Evolutionary conservation across 2,888 invertebrate species (phyloP).

Genomic region (Campoletis raptor): DNA sequence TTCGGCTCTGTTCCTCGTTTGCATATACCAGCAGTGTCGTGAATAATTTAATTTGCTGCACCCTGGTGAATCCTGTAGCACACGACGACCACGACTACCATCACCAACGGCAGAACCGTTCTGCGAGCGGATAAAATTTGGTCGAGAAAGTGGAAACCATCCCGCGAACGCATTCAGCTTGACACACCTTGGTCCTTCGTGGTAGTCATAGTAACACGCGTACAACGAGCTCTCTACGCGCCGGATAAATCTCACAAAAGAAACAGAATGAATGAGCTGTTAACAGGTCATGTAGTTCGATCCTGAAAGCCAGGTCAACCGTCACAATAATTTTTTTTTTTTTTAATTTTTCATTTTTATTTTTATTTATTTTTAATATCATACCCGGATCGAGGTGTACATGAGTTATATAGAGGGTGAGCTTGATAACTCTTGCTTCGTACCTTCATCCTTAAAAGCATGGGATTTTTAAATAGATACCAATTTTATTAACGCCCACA

Average conservation of each 20-base stretch:
- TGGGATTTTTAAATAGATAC: neutral
- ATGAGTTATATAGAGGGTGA: neutral
- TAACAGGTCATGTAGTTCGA: slow-evolving; percentile 58
- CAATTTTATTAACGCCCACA: neutral
- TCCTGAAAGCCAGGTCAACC: slow-evolving; percentile 51
- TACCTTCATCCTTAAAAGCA: neutral
- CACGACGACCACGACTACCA: slow-evolving; percentile 12
- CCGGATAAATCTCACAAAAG: slow-evolving; percentile 47
- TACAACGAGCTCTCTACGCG: slow-evolving; percentile 34
- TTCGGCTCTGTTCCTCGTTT: slow-evolving; percentile 80
- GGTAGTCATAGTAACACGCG: slow-evolving; percentile 59
- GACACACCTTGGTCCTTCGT: slow-evolving; percentile 45
- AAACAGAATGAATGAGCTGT: slow-evolving; percentile 54
- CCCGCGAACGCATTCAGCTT: slow-evolving; percentile 55
- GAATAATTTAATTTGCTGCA: slow-evolving; percentile 82
- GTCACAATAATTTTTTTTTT: slow-evolving; percentile 5
- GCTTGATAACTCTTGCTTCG: neutral
- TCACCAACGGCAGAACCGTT: slow-evolving; percentile 52
- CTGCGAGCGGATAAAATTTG: slow-evolving; percentile 76
- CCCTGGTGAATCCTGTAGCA: slow-evolving; percentile 68
- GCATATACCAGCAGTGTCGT: slow-evolving; percentile 82
- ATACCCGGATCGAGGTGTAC: neutral
- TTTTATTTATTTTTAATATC: neutral
- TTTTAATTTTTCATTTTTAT: too few species aligned
- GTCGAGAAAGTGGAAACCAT: slow-evolving; percentile 66